Evolutionary conservation across 2,888 invertebrate genomes (phyloP).

Genomic region (Tetragnatha montana): DNA sequence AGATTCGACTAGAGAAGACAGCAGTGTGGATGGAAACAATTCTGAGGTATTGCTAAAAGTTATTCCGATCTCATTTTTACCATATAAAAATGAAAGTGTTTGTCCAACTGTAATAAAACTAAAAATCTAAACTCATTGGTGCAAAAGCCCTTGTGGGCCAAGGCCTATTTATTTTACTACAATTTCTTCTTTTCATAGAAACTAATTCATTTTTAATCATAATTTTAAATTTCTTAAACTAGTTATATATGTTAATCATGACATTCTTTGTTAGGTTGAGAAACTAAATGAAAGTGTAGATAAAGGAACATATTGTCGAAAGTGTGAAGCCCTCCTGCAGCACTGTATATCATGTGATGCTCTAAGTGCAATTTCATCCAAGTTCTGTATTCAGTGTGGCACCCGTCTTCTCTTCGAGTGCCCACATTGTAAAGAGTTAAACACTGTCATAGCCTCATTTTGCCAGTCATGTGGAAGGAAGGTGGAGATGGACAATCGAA

Average conservation of each 20-base stretch:
- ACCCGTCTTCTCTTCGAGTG: constrained; percentile 32
- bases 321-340: constrained; percentile 41
- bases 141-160: no score
- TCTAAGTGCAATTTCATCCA: constrained; percentile 31
- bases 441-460: constrained; percentile 37
- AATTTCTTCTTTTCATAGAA: no score
- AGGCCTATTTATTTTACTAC: background rate
- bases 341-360: constrained; percentile 23
- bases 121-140: background rate
- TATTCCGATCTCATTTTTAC: background rate
- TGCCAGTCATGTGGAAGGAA: constrained; percentile 62
- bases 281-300: background rate
- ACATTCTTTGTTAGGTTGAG: constrained; percentile 16
- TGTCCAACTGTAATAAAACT: background rate
- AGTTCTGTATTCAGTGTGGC: constrained; percentile 59
- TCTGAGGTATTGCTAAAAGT: background rate
- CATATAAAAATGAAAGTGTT: background rate
- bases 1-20: background rate
- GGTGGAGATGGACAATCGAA: background rate
- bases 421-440: constrained; percentile 20
- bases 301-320: constrained; percentile 18
- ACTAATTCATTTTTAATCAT: no score
- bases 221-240: background rate
- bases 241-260: background rate
- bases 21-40: background rate